Evolutionary conservation across 2,113 vertebrate species (phyloP).

Genomic region (Tragulus kanchil): DNA sequence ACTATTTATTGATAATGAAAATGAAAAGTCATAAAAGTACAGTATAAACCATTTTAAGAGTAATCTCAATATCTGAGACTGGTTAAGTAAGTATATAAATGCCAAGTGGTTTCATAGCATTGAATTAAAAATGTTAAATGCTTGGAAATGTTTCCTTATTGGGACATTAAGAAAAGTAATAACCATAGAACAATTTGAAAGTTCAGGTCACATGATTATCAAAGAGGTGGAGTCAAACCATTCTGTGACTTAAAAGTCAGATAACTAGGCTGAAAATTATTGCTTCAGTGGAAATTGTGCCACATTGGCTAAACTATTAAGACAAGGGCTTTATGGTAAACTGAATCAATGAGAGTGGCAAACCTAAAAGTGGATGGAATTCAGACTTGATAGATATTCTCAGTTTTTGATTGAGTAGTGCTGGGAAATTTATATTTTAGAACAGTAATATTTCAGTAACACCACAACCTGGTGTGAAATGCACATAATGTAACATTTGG

Average conservation of each 20-base stretch:
- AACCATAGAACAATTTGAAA: background rate
- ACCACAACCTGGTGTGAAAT: background rate
- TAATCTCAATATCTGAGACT: background rate
- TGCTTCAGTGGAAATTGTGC: background rate
- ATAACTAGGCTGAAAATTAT: background rate
- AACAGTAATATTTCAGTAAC: background rate
- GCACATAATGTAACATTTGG: background rate
- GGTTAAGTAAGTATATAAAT: constrained; percentile 21
- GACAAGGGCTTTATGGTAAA: background rate
- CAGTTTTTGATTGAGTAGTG: background rate
- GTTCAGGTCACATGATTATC: background rate
- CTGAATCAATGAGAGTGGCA: background rate
- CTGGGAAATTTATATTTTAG: background rate
- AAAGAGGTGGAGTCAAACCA: background rate
- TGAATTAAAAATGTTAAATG: background rate
- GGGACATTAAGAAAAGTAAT: background rate
- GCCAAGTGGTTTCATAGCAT: background rate
- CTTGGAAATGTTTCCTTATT: background rate
- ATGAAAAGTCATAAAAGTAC: background rate
- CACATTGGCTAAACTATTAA: background rate
- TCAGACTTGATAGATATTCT: background rate
- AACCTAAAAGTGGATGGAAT: background rate
- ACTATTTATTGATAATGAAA: background rate
- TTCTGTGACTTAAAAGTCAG: background rate
- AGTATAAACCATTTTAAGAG: background rate